A percentile compares a stretch with the other conserved stretches of the same genome.
Evolutionary conservation across 2,888 invertebrate genomes (phyloP).

Genomic region (Hyposoter dolosus): DNA sequence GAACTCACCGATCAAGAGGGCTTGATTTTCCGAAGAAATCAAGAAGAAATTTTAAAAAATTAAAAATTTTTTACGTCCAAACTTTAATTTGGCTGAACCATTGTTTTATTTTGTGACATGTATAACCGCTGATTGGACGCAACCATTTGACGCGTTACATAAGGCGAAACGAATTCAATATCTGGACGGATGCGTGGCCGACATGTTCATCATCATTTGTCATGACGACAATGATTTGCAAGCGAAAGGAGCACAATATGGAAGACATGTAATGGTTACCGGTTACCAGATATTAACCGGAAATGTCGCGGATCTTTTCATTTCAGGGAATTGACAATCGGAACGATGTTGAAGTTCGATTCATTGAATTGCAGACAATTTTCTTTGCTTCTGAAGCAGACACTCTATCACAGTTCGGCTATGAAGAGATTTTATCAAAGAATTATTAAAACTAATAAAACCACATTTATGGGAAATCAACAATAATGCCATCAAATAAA

Average conservation of each 20-base stretch:
- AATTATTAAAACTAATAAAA: neutral
- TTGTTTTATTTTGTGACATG: neutral
- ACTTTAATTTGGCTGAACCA: neutral
- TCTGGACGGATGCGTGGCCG: conserved; percentile 47
- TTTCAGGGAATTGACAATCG: conserved; percentile 33
- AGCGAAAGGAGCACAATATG: conserved; percentile 40
- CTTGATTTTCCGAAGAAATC: too few relatives aligned
- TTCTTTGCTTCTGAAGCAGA: too few relatives aligned
- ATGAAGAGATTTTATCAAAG: neutral
- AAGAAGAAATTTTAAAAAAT: too few relatives aligned
- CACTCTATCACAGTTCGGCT: too few relatives aligned
- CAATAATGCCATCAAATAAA: neutral
- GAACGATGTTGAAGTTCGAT: neutral
- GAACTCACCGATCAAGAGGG: neutral
- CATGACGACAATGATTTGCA: conserved; percentile 40
- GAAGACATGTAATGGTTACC: conserved; percentile 9
- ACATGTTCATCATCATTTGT: conserved; percentile 52
- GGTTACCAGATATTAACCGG: conserved; percentile 32
- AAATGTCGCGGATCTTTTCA: conserved; percentile 43
- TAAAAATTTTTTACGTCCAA: too few relatives aligned
- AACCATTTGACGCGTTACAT: conserved; percentile 31
- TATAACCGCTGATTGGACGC: conserved; percentile 10
- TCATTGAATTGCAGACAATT: neutral
- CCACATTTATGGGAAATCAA: neutral
- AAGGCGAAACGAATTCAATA: conserved; percentile 39